A percentile compares a stretch with the other conserved stretches of the same genome.
Conservation (phyloP, 2,888 invertebrate genomes). For the Synergus umbraculus region DNA sequence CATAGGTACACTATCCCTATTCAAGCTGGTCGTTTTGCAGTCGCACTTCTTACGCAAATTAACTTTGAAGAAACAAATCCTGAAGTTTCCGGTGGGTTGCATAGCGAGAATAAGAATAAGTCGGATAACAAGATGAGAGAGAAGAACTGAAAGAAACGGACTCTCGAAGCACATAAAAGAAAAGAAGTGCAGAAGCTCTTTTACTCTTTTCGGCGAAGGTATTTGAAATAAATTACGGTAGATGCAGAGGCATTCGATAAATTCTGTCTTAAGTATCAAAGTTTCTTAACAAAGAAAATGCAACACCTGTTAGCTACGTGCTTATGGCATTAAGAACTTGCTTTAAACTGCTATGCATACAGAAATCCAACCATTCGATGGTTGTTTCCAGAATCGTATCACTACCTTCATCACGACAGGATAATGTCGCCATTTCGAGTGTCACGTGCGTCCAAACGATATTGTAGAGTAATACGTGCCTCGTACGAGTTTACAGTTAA, state of each 20-base stretch:
- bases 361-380: conserved; percentile 57
- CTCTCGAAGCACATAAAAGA: background rate
- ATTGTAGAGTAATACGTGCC: conserved; percentile 1
- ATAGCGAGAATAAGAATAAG: conserved; percentile 2
- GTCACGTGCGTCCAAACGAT: conserved; percentile 26
- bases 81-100: background rate
- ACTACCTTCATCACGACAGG: background rate
- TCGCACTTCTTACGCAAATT: conserved; percentile 2
- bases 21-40: background rate
- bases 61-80: conserved; percentile 2
- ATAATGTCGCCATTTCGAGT: conserved; percentile 13
- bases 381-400: background rate
- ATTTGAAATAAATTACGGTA: conserved; percentile 51
- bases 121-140: background rate
- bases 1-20: background rate
- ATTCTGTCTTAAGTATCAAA: conserved; percentile 72
- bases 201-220: conserved; percentile 36
- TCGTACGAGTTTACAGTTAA: background rate
- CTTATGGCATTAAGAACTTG: conserved; percentile 71
- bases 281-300: conserved; percentile 68
- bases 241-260: conserved; percentile 61
- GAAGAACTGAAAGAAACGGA: background rate
- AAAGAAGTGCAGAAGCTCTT: background rate
- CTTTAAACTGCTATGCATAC: conserved; percentile 75
- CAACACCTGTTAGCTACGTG: conserved; percentile 72